Evolutionary conservation across 2,113 vertebrate species (phyloP).

Genomic region (Nematolebias whitei): DNA sequence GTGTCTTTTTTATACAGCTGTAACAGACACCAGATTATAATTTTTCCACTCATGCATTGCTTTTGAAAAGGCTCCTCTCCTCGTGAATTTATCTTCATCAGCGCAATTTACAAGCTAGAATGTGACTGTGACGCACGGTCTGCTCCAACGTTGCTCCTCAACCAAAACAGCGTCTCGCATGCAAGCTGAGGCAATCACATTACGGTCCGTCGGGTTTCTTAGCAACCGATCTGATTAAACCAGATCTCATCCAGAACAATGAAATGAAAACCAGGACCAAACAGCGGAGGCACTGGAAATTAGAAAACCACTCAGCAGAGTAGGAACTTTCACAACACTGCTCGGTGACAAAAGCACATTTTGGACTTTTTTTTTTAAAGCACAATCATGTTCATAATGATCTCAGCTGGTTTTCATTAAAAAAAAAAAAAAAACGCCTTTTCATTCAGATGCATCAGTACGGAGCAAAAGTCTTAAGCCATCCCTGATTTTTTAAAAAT

Average conservation of each 20-base stretch:
- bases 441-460: conserved; percentile 33
- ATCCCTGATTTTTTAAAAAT: not conserved
- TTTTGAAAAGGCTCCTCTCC: conserved; percentile 47
- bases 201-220: conserved; percentile 71
- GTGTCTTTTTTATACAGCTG: conserved; percentile 52
- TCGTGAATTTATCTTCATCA: conserved; percentile 43
- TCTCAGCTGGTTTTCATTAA: conserved; percentile 39
- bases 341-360: conserved; percentile 11
- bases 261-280: conserved; percentile 68
- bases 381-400: conserved; percentile 55
- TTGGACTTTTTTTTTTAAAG: conserved; percentile 6
- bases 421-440: conserved; percentile 44
- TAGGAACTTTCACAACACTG: conserved; percentile 41
- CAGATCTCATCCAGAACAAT: conserved; percentile 67
- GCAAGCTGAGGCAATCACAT: conserved; percentile 69
- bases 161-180: conserved; percentile 61
- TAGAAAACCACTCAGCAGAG: conserved; percentile 55
- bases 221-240: conserved; percentile 73
- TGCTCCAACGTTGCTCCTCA: conserved; percentile 56
- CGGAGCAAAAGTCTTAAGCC: conserved; percentile 7
- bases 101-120: conserved; percentile 65
- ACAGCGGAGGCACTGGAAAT: conserved; percentile 69
- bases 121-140: conserved; percentile 45
- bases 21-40: conserved; percentile 48
- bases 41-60: conserved; percentile 73